Percentiles rank a stretch among this genome's conserved stretches.
Evolutionary conservation across 2,113 vertebrate species (phyloP).

Genomic region (Eonycteris spelaea): DNA sequence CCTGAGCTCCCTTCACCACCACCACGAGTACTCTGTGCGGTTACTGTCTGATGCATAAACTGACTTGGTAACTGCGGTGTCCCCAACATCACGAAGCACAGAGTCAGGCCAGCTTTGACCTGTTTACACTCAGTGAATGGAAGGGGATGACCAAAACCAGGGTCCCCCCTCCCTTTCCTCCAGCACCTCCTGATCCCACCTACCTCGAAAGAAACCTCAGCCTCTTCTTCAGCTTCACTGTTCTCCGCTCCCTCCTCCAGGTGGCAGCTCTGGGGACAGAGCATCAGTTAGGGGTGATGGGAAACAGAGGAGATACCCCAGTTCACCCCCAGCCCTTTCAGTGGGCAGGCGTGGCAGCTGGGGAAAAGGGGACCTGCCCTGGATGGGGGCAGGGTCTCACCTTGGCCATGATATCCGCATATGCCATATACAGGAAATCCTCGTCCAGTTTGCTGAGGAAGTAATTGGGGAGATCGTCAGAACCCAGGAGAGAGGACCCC

Average conservation of each 20-base stretch:
- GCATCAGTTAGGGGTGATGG: background rate
- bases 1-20: background rate
- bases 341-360: background rate
- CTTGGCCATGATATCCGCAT: constrained; percentile 85
- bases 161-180: background rate
- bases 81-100: background rate
- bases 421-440: constrained; percentile 82
- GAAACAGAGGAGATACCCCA: background rate
- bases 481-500: background rate
- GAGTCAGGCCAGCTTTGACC: background rate
- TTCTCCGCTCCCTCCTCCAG: constrained; percentile 90
- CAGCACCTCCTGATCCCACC: background rate
- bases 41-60: background rate
- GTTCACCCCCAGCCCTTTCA: background rate
- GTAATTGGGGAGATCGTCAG: background rate
- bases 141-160: background rate
- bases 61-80: background rate
- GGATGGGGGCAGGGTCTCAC: constrained; percentile 51
- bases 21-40: background rate
- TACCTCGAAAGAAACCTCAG: constrained; percentile 92
- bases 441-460: constrained; percentile 81
- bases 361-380: no score
- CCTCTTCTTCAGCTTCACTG: constrained; percentile 80
- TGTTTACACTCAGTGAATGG: background rate
- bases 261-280: constrained; percentile 90